These are phyloP conservation scores for Mormyrus proboscirostris DNA, from an alignment of 2,797 vertebrate species.

Conservation along the genomic window DNA sequence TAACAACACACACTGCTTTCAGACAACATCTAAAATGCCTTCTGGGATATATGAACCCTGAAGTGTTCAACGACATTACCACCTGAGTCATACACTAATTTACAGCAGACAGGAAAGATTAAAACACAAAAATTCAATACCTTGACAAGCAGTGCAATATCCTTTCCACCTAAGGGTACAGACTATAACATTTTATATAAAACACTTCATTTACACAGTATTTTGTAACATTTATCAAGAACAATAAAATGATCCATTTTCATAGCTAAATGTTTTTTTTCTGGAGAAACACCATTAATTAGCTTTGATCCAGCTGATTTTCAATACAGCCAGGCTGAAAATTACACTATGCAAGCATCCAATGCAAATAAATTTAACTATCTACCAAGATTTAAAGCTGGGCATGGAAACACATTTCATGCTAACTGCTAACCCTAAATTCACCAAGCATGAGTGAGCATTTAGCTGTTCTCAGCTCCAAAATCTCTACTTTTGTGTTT, in stretches of 20 bases:
- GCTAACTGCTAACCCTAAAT: background rate
- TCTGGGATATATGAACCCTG: background rate
- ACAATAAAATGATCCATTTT: background rate
- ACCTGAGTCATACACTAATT: background rate
- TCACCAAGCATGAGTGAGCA: background rate
- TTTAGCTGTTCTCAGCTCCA: background rate
- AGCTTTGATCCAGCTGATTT: background rate
- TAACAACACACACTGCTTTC: background rate
- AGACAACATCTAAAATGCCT: background rate
- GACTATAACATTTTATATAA: background rate
- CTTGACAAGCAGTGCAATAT: background rate
- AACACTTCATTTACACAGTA: background rate
- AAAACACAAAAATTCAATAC: background rate
- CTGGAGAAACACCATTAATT: background rate
- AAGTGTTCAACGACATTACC: background rate
- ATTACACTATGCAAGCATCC: background rate
- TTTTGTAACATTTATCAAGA: background rate
- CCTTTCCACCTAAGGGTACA: background rate
- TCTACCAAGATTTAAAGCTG: background rate
- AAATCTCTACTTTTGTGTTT: background rate
- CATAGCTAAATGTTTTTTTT: background rate
- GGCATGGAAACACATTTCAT: background rate
- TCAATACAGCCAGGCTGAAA: background rate
- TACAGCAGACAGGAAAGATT: background rate
- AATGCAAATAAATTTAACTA: background rate